Base-by-base conservation (phyloP, 2,113 vertebrate genomes). In the Sylvia atricapilla region DNA sequence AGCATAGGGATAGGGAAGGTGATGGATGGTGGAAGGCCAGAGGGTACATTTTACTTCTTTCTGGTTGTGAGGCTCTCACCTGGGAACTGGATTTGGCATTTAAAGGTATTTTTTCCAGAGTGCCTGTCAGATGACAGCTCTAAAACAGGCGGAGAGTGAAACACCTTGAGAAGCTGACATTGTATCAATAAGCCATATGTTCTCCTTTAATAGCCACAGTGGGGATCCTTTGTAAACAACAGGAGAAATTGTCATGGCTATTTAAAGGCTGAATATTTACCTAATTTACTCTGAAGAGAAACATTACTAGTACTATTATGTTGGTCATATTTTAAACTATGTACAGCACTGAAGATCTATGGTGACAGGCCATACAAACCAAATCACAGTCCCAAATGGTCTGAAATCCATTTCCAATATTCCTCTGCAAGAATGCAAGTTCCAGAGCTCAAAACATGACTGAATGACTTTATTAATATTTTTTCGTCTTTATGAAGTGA, bases 221-320 rank as follows among this genome's bases (percentile, higher is more conserved):
- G 79, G 90, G 87, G 93, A 43, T 25, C 30, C 25, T 82, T 80
- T 70, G 68, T 83, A 88, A 86, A 92, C 76, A 93, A 83, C 72
- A 53, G 68, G 39, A 80, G 63, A 94, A 77, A 70, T 86, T 60
- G 72, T 43, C 31, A 15, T 10, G 18, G 93, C 52, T 94, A 68
- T 89, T 84, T 67, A 86, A 88, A 92, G 69, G 60, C 60, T 81
- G 64, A 80, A 90, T 56, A 87, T 92, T 92, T 90, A 84, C 41
- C 86, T 94, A 81, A 84, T 90, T 88, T 87, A 46, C 23, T 86
- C 52, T 74, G 52, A 86, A 86, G 73, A 84, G 44, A 78, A 95
- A 68, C 52, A 84, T 86, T 77, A 62, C 76, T 77, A 67, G 49
- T 30, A 67, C 28, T 44, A 56, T 85, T 88, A 52, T 35, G 44